These are phyloP conservation scores for Anoncus sp. DNA, from an alignment of 2,888 invertebrate genomes.

Conservation along the genomic window DNA sequence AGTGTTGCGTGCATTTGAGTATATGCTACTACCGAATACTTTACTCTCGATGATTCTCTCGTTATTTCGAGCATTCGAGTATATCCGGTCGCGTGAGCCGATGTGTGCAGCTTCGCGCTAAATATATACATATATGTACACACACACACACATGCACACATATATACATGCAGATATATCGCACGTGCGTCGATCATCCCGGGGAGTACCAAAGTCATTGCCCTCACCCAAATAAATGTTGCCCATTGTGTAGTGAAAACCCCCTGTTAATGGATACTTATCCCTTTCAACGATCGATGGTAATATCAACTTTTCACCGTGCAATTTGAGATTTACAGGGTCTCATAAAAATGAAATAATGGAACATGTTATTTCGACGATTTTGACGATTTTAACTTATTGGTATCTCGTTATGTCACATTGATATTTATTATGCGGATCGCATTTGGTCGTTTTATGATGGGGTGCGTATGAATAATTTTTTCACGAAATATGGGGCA, in stretches of 20 bases:
- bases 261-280: constrained; percentile 13
- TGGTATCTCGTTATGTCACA: too few relatives aligned
- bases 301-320: constrained; percentile 4
- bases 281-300: constrained; percentile 34
- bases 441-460: too few relatives aligned
- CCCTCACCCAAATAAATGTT: constrained; percentile 42
- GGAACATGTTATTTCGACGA: too few relatives aligned
- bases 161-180: too few relatives aligned
- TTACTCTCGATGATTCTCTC: constrained; percentile 59
- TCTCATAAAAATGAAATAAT: too few relatives aligned
- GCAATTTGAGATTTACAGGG: constrained; percentile 5
- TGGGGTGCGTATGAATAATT: too few relatives aligned
- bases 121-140: constrained; percentile 8
- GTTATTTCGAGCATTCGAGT: constrained; percentile 63
- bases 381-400: too few relatives aligned
- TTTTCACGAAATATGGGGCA: too few relatives aligned
- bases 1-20: constrained; percentile 33
- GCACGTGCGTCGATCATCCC: constrained; percentile 33
- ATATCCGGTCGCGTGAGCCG: constrained; percentile 61
- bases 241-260: constrained; percentile 42
- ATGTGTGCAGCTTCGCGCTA: constrained; percentile 28
- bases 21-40: constrained; percentile 44
- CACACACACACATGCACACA: too few relatives aligned
- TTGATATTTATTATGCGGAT: too few relatives aligned
- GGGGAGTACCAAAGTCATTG: constrained; percentile 36